A percentile compares a stretch with the other conserved stretches of the same genome.
Evolutionary conservation across 2,797 vertebrate species (phyloP).

Genomic region (Peromyscus nudipes): DNA sequence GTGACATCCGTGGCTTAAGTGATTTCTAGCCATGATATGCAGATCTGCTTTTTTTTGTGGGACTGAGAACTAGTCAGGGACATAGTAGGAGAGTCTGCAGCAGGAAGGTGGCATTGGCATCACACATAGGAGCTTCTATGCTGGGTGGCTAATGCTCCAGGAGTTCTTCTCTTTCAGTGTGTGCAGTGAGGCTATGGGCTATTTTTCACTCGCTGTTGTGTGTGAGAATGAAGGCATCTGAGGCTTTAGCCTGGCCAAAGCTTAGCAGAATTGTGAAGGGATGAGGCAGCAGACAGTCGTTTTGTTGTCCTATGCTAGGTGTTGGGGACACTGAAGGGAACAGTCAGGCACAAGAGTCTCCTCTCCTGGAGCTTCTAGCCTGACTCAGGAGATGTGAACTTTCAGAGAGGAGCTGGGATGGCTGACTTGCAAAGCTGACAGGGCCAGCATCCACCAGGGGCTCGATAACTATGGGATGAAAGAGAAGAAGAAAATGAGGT

Average conservation of each 20-base stretch:
- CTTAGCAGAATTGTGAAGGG: neutral
- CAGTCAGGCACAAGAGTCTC: neutral
- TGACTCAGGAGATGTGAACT: neutral
- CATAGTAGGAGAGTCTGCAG: neutral
- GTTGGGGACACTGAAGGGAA: neutral
- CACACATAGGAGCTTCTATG: neutral
- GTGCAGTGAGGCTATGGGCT: neutral
- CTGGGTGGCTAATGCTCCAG: neutral
- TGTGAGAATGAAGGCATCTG: neutral
- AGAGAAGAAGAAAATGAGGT: constrained; percentile 32
- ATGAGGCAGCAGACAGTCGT: neutral
- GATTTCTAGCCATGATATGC: neutral
- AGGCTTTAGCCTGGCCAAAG: neutral
- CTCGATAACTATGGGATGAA: constrained; percentile 17
- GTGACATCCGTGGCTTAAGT: constrained; percentile 60
- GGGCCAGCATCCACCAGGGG: neutral
- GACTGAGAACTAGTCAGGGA: neutral
- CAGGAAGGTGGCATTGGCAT: neutral
- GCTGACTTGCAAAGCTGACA: neutral
- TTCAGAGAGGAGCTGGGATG: constrained; percentile 19
- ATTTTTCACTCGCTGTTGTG: neutral
- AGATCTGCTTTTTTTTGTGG: constrained; percentile 39
- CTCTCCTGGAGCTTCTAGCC: constrained; percentile 22
- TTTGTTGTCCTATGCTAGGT: neutral
- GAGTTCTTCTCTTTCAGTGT: neutral